phyloP scores from a whole-genome alignment of 2,113 vertebrate genomes.

The Pomatorhinus ruficollis region DNA sequence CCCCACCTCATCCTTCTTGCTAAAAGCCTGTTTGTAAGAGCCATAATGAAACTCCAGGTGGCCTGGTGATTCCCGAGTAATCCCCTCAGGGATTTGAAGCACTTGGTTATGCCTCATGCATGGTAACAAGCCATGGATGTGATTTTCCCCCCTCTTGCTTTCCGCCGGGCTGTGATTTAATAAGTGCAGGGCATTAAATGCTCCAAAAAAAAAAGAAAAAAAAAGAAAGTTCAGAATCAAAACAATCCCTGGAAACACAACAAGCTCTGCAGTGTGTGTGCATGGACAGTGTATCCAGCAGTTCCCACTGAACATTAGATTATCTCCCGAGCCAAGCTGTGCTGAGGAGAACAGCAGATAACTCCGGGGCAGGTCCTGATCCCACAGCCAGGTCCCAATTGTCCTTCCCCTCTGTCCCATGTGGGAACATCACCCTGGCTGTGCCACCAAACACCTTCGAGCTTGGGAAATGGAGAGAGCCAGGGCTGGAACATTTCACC shows the following conservation, averaged over 20 bases:
- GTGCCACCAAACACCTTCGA: neutral
- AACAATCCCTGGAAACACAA: slow-evolving; percentile 16
- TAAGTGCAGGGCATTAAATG: slow-evolving; percentile 27
- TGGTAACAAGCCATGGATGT: slow-evolving; percentile 59
- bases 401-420: neutral
- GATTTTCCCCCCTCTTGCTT: slow-evolving; percentile 38
- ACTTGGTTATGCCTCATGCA: slow-evolving; percentile 62
- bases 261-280: neutral
- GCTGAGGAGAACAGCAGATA: neutral
- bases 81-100: slow-evolving; percentile 64
- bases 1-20: slow-evolving; percentile 61
- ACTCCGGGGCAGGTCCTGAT: neutral
- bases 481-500: neutral
- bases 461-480: neutral
- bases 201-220: neutral
- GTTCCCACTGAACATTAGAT: neutral
- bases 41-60: slow-evolving; percentile 70
- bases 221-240: neutral
- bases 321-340: neutral
- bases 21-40: slow-evolving; percentile 67
- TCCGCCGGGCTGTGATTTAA: slow-evolving; percentile 44
- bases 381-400: neutral
- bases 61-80: slow-evolving; percentile 60
- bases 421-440: neutral
- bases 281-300: neutral